Evolutionary conservation across 2,797 vertebrate species (phyloP).

Genomic region (Trachops cirrhosus): DNA sequence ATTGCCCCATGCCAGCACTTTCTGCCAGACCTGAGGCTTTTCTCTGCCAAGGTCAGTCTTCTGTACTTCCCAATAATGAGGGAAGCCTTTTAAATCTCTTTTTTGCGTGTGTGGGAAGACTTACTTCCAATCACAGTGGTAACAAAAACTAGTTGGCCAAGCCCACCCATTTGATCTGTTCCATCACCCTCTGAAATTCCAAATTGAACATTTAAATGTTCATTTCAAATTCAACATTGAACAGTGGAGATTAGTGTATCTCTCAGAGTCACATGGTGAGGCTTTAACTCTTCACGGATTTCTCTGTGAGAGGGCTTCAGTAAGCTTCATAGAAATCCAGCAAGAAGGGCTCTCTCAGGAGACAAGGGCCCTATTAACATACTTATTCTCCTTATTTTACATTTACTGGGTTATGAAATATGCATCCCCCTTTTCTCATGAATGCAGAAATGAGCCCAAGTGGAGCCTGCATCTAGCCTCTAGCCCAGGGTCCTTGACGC

Average conservation of each 20-base stretch:
- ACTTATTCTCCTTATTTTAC: neutral
- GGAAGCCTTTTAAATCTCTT: neutral
- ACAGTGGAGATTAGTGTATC: neutral
- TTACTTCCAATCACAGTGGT: neutral
- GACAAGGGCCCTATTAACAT: neutral
- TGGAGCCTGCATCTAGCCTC: no score
- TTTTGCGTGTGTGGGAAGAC: neutral
- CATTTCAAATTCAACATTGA: neutral
- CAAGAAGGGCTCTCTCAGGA: neutral
- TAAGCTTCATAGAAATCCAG: neutral
- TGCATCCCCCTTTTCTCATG: neutral
- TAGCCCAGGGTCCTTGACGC: rapidly evolving
- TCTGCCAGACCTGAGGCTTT: neutral
- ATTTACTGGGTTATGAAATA: neutral
- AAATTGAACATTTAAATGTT: neutral
- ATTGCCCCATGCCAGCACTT: neutral
- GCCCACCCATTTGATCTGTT: neutral
- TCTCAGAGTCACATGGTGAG: neutral
- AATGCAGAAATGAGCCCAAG: neutral
- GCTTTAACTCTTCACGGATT: neutral
- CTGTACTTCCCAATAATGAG: neutral
- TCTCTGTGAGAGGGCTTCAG: neutral
- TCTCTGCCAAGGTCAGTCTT: neutral
- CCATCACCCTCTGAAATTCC: neutral
- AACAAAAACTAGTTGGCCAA: neutral